These are phyloP conservation scores for Cyclina sinensis DNA, from an alignment of 1,140 invertebrate genomes.

Conservation along the genomic window DNA sequence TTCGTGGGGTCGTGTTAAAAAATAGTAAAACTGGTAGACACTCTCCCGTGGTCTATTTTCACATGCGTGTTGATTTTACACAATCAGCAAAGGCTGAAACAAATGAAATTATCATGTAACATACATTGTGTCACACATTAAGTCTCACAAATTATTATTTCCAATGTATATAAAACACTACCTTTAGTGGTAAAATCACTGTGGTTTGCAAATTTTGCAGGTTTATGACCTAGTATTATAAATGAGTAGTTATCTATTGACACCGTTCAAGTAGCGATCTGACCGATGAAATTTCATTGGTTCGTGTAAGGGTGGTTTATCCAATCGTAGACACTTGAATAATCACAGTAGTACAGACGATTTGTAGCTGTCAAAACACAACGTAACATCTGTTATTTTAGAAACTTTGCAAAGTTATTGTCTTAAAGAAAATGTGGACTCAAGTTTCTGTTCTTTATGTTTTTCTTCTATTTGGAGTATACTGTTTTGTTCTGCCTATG, in stretches of 20 bases:
- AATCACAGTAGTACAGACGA: neutral
- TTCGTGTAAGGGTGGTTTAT: neutral
- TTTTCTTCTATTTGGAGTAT: conserved; percentile 31
- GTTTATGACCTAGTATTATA: too few relatives aligned
- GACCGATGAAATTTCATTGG: neutral
- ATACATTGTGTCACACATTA: neutral
- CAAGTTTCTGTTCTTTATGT: conserved; percentile 11
- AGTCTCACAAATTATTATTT: too few relatives aligned
- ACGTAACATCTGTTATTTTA: conserved; percentile 30
- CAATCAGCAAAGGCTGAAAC: neutral
- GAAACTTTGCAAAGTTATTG: neutral
- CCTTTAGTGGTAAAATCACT: too few relatives aligned
- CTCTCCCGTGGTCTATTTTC: too few relatives aligned
- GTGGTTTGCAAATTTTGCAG: too few relatives aligned
- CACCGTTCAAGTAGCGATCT: neutral
- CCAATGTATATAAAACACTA: too few relatives aligned
- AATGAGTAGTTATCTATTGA: too few relatives aligned
- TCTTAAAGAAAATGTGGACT: conserved; percentile 11
- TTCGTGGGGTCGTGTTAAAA: too few relatives aligned
- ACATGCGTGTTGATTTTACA: neutral
- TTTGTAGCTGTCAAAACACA: neutral
- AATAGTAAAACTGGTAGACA: too few relatives aligned
- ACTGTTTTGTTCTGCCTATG: neutral
- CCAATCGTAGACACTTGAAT: neutral
- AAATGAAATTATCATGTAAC: neutral